Base-by-base conservation (phyloP, 1,140 invertebrate species). In the Parapsyche elsis region DNA sequence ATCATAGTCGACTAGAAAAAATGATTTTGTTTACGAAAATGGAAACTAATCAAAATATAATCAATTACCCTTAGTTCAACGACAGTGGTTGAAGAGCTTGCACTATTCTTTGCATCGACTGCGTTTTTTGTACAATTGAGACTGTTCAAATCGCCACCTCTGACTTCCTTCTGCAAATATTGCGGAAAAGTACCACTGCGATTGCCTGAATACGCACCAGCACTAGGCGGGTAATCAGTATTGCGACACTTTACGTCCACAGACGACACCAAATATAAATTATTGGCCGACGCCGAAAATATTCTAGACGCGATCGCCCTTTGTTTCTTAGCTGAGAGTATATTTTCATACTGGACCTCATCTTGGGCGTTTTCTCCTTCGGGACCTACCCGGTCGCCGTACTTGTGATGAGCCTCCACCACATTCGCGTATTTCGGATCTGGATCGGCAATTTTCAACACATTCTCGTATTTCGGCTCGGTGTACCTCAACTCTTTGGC, bases 121-220 rank as follows among this genome's bases (percentile, higher is more conserved):
- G 38, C 67, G 5, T 73, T n/a, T 46, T 9, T 49, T 10, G 9
- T 12, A 26, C 45, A 9, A 53, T 46, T 0, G 88, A 76, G 26
- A 78, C 74, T 26, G 57, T 71, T 53, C 16, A 38, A 16, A 23
- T 73, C 78, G 19, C 46, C 38, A 14, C 38, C 16, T 26, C 64
- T 59, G 16, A 67, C 38, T 38, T 81, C 77, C 59, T 80, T 81
- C 57, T 78, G 81, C 19, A 77, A 85, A 61, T 87, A 88, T 81
- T 89, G 88, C 5, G 88, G 88, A 81, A 89, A 89, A 44, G 88
- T 89, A 61, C 88, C 88, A 77, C 88, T 88, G 82, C 88, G 88
- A 44, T 77, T 77, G 16, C 45, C 26, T 9, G 57, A 64, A 70
- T 88, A 85, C 64, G 88, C 86, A 82, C 88, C 87, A 71, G 86